Conservation (phyloP, 2,113 vertebrate genomes). For the Thinocorus orbignyianus region DNA sequence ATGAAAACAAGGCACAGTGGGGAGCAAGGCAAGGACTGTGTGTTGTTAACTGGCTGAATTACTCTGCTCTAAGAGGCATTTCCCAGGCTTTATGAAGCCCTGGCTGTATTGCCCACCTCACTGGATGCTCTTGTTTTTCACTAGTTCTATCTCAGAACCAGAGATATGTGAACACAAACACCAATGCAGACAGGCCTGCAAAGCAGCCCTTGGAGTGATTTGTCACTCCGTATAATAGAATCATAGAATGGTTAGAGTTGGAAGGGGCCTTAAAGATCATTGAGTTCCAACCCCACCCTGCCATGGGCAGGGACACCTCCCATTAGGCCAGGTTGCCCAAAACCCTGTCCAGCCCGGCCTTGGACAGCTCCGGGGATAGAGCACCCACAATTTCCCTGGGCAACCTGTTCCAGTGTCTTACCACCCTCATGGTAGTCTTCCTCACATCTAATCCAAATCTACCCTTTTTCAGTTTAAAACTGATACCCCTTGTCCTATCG, state of each 20-base stretch:
- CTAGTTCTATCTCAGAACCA: neutral
- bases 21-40: neutral
- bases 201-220: neutral
- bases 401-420: neutral
- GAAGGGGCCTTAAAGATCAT: neutral
- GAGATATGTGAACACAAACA: neutral
- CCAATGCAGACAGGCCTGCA: neutral
- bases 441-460: neutral
- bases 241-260: neutral
- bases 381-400: neutral
- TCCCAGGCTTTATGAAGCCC: neutral
- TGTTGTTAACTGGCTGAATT: fast-evolving
- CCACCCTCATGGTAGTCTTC: neutral
- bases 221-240: neutral
- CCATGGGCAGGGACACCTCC: neutral
- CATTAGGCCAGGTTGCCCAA: neutral
- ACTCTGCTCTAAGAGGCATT: neutral
- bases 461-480: neutral
- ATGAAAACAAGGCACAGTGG: neutral
- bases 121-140: neutral
- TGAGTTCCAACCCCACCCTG: neutral
- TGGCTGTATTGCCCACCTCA: neutral
- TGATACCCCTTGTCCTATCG: neutral
- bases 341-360: neutral
- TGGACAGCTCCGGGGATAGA: neutral